phyloP scores from a whole-genome alignment of 2,797 vertebrate species.

The Myioborus miniatus region DNA sequence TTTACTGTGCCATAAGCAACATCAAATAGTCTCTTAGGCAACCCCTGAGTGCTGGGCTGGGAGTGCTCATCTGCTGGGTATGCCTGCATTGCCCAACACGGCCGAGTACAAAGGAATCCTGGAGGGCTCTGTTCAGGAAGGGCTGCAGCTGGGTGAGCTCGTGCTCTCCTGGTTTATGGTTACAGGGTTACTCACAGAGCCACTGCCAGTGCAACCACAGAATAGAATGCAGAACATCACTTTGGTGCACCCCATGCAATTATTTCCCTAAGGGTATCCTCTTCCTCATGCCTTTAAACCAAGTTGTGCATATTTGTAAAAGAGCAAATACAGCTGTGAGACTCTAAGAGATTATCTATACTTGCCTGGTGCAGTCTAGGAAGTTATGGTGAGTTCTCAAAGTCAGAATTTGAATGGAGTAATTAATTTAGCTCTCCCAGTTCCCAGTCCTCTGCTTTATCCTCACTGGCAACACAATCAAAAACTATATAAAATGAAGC shows the following conservation, averaged over 20 bases:
- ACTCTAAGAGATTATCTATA: not conserved
- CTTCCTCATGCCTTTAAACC: not conserved
- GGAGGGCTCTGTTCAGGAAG: not conserved
- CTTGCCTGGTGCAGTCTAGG: not conserved
- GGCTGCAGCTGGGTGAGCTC: slow-evolving; percentile 2
- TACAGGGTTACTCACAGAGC: not conserved
- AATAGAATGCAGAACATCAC: not conserved
- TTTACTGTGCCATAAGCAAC: slow-evolving; percentile 19
- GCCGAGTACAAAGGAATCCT: not conserved
- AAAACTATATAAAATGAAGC: slow-evolving; percentile 40
- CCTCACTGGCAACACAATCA: slow-evolving; percentile 27
- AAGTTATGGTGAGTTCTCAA: slow-evolving; percentile 21
- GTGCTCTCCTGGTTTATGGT: not conserved
- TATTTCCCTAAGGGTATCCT: not conserved
- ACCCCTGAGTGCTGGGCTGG: not conserved
- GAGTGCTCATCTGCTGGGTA: slow-evolving; percentile 8
- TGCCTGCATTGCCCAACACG: slow-evolving; percentile 1
- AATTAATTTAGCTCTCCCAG: slow-evolving; percentile 15
- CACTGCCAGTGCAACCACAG: slow-evolving; percentile 10
- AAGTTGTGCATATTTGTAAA: not conserved
- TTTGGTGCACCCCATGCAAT: not conserved
- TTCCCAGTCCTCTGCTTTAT: slow-evolving; percentile 16
- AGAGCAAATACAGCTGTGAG: slow-evolving; percentile 3
- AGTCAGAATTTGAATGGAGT: slow-evolving; percentile 20
- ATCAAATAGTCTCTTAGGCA: slow-evolving; percentile 21